Evolutionary conservation across 2,888 invertebrate species (phyloP), one percentile per base, ranked within the genome.

Genomic region (Orthosia gracilis): DNA sequence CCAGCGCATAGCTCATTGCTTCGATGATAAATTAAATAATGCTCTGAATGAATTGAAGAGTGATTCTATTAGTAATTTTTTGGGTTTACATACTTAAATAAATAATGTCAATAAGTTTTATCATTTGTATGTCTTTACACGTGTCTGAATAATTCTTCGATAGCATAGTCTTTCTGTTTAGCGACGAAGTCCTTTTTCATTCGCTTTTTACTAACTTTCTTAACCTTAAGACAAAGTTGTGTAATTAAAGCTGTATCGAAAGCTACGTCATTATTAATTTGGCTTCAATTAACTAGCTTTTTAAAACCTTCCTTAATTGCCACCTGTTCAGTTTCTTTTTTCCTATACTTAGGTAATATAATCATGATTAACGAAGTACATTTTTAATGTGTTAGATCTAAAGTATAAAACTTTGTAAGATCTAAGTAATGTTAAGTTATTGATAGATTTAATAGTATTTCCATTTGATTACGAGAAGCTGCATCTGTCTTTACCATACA

Each of bases 401-500:
- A 54, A 61, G 45, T 54, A 31, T 62, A 40, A 23, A 49, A 66
- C 62, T 62, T 63, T 65, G 61, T 52, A 57, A 63, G 66, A 65
- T 52, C 21, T 40, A 26, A 26, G 64, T 3, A 67, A 59, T 71
- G n/a, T 57, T 74, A 40, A 62, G 7, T 59, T 72, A 69, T 50
- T 66, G 18, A n/a, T 66, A 61, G 61, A 82, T 85, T 83, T 79
- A 81, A 83, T 85, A 73, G 17, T 78, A 84, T 85, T 85, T 78
- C 72, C 79, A 80, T 87, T 83, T 81, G 69, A 83, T 82, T 85
- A 85, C 80, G 21, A 45, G 67, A 65, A 72, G 66, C 64, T 70
- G 82, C 86, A 85, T 88, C 84, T 86, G 88, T 78, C 69, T 73
- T 80, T n/a, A n/a, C n/a, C n/a, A n/a, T n/a, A n/a, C n/a, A n/a